These are phyloP conservation scores for Triplophysa dalaica DNA, from an alignment of 2,113 vertebrate genomes.

Conservation along the genomic window DNA sequence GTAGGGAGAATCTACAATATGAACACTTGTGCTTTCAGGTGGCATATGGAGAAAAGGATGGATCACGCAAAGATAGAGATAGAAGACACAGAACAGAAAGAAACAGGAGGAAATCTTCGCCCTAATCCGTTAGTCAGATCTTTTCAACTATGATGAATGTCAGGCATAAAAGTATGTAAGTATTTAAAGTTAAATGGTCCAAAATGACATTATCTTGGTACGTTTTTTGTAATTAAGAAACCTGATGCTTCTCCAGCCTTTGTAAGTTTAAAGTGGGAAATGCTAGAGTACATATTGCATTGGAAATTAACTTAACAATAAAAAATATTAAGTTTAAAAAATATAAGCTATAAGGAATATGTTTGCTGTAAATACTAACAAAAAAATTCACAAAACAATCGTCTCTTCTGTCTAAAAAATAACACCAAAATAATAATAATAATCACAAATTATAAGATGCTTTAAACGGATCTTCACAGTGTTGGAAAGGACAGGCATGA, in stretches of 20 bases:
- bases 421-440: background rate
- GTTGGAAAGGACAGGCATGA: slow-evolving; percentile 33
- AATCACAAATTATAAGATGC: background rate
- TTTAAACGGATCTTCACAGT: background rate
- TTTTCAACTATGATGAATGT: background rate
- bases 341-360: too few species aligned
- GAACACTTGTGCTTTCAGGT: background rate
- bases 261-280: too few species aligned
- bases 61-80: background rate
- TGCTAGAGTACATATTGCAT: too few species aligned
- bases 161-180: background rate
- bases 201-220: too few species aligned
- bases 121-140: background rate
- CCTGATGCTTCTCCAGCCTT: too few species aligned
- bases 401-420: too few species aligned
- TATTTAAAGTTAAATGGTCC: too few species aligned
- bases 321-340: too few species aligned
- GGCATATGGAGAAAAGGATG: background rate
- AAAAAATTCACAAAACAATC: too few species aligned
- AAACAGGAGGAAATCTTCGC: background rate
- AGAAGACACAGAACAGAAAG: background rate
- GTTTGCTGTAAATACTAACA: too few species aligned
- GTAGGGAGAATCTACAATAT: background rate
- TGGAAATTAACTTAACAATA: too few species aligned
- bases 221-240: too few species aligned